Conservation (phyloP, 2,113 vertebrate species). For the Burhinus bistriatus region DNA sequence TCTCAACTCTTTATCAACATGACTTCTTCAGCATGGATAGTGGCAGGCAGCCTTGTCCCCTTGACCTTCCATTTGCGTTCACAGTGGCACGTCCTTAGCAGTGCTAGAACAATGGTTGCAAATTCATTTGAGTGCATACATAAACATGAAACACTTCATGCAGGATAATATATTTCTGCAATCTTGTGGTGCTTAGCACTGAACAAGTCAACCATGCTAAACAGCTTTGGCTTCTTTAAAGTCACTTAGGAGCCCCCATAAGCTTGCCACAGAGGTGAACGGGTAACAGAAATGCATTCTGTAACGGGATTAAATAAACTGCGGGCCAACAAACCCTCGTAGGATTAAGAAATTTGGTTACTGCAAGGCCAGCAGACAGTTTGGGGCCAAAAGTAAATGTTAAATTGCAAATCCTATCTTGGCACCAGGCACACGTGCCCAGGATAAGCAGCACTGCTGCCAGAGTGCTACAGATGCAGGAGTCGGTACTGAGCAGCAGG, state of each 20-base stretch:
- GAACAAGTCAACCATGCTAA: neutral
- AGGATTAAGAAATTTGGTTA: neutral
- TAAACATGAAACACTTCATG: neutral
- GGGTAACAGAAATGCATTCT: neutral
- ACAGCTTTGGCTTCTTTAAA: neutral
- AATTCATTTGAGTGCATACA: neutral
- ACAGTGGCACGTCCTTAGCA: neutral
- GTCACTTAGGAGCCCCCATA: neutral
- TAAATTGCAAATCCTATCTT: neutral
- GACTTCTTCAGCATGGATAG: neutral
- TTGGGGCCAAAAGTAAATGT: neutral
- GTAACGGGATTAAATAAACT: neutral
- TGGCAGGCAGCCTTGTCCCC: neutral
- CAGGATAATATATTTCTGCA: neutral
- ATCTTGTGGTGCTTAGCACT: neutral
- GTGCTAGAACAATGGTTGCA: neutral
- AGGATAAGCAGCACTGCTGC: neutral
- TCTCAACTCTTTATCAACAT: neutral
- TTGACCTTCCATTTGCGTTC: neutral
- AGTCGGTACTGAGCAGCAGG: neutral
- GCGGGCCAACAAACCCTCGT: neutral
- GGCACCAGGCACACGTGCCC: rapidly evolving
- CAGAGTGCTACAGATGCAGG: neutral
- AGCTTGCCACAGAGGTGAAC: neutral
- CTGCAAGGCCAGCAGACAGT: neutral